These are phyloP conservation scores for Synanthedon andrenaeformis DNA, from an alignment of 2,888 invertebrate species.

Conservation along the genomic window DNA sequence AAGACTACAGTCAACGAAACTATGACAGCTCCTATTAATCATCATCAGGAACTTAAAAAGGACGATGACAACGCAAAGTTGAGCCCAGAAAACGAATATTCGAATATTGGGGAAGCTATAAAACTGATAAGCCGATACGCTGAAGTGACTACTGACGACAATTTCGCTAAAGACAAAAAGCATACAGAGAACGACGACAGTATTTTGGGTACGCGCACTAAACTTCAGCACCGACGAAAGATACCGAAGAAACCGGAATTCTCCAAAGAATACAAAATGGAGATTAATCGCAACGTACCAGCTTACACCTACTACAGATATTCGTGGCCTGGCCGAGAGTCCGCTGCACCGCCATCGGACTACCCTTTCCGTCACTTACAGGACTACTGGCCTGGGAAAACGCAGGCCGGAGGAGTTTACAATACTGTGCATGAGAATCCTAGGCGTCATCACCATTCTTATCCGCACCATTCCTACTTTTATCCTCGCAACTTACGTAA, in stretches of 20 bases:
- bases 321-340: conserved; percentile 53
- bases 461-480: conserved; percentile 38
- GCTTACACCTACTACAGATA: conserved; percentile 39
- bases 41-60: conserved; percentile 23
- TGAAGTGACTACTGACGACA: conserved; percentile 62
- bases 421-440: conserved; percentile 49
- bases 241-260: conserved; percentile 34
- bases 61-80: conserved; percentile 44
- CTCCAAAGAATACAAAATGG: conserved; percentile 15
- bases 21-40: conserved; percentile 11
- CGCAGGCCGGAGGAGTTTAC: conserved; percentile 49
- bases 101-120: conserved; percentile 62
- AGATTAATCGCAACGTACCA: conserved; percentile 13
- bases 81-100: conserved; percentile 59
- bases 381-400: conserved; percentile 58
- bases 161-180: conserved; percentile 52
- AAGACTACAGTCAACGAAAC: conserved; percentile 6
- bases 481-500: conserved; percentile 34
- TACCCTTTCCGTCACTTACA: conserved; percentile 60
- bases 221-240: conserved; percentile 53
- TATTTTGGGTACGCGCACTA: conserved; percentile 56
- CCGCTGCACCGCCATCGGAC: conserved; percentile 44
- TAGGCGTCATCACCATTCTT: conserved; percentile 57
- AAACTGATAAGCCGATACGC: conserved; percentile 63
- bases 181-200: conserved; percentile 38